Conservation (phyloP, 2,888 invertebrate species). For the Anticlea derivata region DNA sequence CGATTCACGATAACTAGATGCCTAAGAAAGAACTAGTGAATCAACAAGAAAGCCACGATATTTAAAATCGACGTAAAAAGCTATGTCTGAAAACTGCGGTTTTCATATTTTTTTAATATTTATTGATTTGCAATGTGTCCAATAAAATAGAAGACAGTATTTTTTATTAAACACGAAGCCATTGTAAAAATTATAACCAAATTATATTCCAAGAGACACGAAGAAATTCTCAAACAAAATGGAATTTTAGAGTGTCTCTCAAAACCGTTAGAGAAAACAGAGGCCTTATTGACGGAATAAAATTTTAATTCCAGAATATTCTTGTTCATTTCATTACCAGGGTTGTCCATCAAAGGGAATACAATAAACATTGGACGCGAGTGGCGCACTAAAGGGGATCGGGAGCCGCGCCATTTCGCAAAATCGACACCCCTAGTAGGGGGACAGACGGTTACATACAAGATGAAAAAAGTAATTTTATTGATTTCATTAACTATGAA, state of each 20-base stretch:
- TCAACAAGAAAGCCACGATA: too few relatives aligned
- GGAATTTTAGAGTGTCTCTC: conserved; percentile 7
- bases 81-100: too few relatives aligned
- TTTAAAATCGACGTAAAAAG: too few relatives aligned
- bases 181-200: background rate
- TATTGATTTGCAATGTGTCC: too few relatives aligned
- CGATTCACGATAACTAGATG: too few relatives aligned
- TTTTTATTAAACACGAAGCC: too few relatives aligned
- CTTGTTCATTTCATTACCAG: conserved; percentile 27
- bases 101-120: too few relatives aligned
- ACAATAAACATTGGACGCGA: conserved; percentile 40
- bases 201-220: background rate
- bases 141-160: too few relatives aligned
- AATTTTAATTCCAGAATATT: conserved; percentile 31
- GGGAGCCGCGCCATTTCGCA: conserved; percentile 37
- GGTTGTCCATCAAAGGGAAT: conserved; percentile 40
- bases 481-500: background rate
- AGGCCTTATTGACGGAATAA: conserved; percentile 19
- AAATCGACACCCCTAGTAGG: conserved; percentile 41
- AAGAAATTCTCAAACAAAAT: conserved; percentile 11
- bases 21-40: too few relatives aligned
- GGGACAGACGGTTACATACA: conserved; percentile 18
- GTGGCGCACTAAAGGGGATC: conserved; percentile 36
- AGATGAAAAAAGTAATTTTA: conserved; percentile 17
- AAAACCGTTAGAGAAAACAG: conserved; percentile 6